phyloP scores from a whole-genome alignment of 2,888 invertebrate species.

The Ophion ellenae region DNA sequence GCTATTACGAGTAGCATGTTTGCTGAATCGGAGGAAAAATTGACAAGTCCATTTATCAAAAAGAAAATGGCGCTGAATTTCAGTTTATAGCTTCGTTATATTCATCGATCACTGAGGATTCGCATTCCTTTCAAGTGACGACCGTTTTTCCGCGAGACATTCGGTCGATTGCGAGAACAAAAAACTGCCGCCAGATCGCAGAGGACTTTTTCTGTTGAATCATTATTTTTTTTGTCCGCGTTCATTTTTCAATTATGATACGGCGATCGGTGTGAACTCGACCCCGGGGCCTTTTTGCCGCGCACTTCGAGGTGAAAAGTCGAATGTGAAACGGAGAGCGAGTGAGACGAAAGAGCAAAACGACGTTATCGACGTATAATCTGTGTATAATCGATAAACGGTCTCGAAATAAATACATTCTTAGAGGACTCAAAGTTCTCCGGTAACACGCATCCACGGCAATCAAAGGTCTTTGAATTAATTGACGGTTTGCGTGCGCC shows the following conservation, averaged over 20 bases:
- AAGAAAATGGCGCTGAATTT: constrained; percentile 27
- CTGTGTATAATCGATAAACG: constrained; percentile 49
- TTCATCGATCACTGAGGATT: constrained; percentile 24
- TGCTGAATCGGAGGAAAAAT: constrained; percentile 36
- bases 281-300: constrained; percentile 48
- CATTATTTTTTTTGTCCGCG: constrained; percentile 21
- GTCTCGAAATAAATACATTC: constrained; percentile 54
- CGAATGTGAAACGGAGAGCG: neutral
- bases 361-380: constrained; percentile 35
- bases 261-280: constrained; percentile 50
- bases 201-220: constrained; percentile 22
- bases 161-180: constrained; percentile 3
- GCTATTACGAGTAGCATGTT: constrained; percentile 20
- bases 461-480: constrained; percentile 63
- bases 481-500: constrained; percentile 53
- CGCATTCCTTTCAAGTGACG: constrained; percentile 22
- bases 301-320: constrained; percentile 30
- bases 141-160: constrained; percentile 25
- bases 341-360: constrained; percentile 18
- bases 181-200: constrained; percentile 15
- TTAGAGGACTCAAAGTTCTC: constrained; percentile 49
- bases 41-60: constrained; percentile 5
- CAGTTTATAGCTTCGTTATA: neutral
- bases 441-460: constrained; percentile 31
- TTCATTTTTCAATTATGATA: constrained; percentile 9